Percentiles rank a stretch among this genome's conserved stretches.
Evolutionary conservation across 2,113 vertebrate genomes (phyloP).

Genomic region (Myrmophylax atrothorax): DNA sequence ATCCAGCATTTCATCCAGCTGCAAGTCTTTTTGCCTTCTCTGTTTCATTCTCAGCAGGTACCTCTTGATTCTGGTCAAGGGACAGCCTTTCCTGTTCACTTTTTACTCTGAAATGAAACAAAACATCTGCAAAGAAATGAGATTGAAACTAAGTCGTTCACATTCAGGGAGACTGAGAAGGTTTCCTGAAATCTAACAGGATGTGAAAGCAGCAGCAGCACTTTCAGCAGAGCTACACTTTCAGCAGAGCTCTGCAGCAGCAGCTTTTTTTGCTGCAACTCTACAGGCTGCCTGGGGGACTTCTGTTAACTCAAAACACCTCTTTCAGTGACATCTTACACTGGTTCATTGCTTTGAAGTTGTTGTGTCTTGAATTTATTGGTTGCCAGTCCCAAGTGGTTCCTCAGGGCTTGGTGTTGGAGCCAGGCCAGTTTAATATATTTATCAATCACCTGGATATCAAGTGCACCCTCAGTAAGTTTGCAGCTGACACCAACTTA

Average conservation of each 20-base stretch:
- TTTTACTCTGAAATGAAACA: background rate
- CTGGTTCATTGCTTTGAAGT: background rate
- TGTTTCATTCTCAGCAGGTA: background rate
- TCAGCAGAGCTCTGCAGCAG: background rate
- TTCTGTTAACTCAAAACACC: background rate
- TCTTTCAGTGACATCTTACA: background rate
- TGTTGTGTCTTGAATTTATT: background rate
- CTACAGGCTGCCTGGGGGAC: background rate
- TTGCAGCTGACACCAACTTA: accelerated
- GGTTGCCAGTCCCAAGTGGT: accelerated
- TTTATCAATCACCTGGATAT: background rate
- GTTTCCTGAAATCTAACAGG: background rate
- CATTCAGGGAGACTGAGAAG: background rate
- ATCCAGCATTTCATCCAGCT: background rate
- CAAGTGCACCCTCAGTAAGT: background rate
- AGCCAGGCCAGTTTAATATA: background rate
- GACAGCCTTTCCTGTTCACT: background rate
- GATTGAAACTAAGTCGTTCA: background rate
- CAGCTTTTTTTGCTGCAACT: background rate
- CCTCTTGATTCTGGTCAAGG: background rate
- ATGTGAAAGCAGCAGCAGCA: slow-evolving; percentile 21
- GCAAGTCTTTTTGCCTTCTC: background rate
- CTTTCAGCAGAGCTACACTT: background rate
- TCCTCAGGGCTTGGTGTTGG: background rate
- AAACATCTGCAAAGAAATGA: background rate